phyloP scores from a whole-genome alignment of 2,888 invertebrate species.

The Harmothoe impar region DNA sequence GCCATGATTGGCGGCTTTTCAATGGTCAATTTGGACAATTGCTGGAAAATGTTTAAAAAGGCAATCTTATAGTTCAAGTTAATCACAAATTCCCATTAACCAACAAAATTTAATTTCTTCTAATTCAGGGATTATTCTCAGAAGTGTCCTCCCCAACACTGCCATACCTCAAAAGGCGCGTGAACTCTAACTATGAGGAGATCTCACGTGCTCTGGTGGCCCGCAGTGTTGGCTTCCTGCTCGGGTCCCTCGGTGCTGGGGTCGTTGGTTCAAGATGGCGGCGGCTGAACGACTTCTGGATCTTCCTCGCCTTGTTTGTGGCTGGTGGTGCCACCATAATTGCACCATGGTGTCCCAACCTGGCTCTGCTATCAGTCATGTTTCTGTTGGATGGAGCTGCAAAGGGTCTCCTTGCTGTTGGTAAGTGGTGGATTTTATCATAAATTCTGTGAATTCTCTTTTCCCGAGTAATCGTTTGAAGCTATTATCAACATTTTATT shows the following conservation, averaged over 20 bases:
- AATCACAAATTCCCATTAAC: too few relatives aligned
- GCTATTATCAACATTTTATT: too few relatives aligned
- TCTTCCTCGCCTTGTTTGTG: conserved; percentile 52
- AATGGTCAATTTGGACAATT: too few relatives aligned
- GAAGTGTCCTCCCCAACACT: conserved; percentile 61
- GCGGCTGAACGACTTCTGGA: conserved; percentile 58
- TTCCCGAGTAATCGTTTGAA: too few relatives aligned
- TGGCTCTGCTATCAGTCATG: conserved; percentile 63
- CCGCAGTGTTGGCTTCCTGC: conserved; percentile 47
- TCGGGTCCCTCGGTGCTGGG: conserved; percentile 49
- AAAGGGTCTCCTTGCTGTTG: conserved; percentile 62
- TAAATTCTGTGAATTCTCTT: too few relatives aligned
- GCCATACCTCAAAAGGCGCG: conserved; percentile 25
- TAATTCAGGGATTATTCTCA: conserved; percentile 60
- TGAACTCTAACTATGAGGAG: conserved; percentile 55
- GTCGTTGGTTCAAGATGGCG: conserved; percentile 53
- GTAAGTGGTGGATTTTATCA: not conserved
- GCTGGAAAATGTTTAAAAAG: too few relatives aligned
- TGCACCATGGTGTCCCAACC: conserved; percentile 64
- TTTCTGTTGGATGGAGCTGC: conserved; percentile 64
- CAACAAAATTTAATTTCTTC: too few relatives aligned
- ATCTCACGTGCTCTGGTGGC: conserved; percentile 62
- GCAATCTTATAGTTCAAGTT: too few relatives aligned
- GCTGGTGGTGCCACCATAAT: conserved; percentile 61
- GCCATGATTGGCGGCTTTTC: too few relatives aligned